Evolutionary conservation across 2,888 invertebrate genomes (phyloP).

Genomic region (Lasioglossum villosulum): DNA sequence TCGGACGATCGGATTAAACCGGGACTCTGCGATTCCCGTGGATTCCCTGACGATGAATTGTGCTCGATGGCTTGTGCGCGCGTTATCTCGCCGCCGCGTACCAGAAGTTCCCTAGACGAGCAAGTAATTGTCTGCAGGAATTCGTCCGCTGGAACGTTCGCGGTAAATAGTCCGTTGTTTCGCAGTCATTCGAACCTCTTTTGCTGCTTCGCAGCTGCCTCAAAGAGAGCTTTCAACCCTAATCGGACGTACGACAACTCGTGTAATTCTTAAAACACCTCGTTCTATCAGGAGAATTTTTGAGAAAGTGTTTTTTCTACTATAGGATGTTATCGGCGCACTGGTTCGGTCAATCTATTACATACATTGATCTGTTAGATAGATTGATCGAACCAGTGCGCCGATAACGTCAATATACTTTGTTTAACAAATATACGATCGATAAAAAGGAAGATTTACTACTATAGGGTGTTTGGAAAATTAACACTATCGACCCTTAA

Average conservation of each 20-base stretch:
- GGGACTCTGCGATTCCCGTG: constrained; percentile 3
- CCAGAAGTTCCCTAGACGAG: neutral
- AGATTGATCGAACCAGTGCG: too few species aligned
- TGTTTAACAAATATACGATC: too few species aligned
- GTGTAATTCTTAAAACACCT: neutral
- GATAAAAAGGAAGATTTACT: too few species aligned
- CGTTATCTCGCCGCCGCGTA: constrained; percentile 7
- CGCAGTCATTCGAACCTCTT: neutral
- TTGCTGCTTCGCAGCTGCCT: neutral
- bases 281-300: neutral
- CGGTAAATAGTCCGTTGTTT: neutral
- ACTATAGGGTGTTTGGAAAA: too few species aligned
- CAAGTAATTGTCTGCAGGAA: neutral
- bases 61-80: neutral
- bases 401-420: too few species aligned
- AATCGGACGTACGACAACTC: neutral
- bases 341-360: too few species aligned
- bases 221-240: neutral
- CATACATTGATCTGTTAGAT: too few species aligned
- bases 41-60: neutral
- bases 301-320: neutral
- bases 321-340: too few species aligned
- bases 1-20: constrained; percentile 42
- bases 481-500: too few species aligned
- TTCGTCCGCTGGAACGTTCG: neutral